Base-by-base conservation (phyloP, 2,888 invertebrate species). In the Phortica magna region DNA sequence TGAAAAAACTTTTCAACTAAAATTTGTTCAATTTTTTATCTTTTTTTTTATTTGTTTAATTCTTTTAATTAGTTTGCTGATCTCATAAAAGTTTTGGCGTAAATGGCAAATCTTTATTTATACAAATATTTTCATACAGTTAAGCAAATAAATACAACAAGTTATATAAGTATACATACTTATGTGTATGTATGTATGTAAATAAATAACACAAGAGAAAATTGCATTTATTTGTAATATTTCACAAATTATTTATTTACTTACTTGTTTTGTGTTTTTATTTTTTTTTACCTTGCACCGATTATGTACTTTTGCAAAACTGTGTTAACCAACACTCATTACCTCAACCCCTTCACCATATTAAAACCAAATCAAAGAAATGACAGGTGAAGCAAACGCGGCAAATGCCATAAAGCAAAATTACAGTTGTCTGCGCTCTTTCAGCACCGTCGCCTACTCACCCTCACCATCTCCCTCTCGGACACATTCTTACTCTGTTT, bases 201-300 rank as follows among this genome's bases (percentile, higher is more conserved):
- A 55, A 73, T 9, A 73, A 53, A 72, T 19, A 68, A 79, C 77
- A 77, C 75, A 67, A 80, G 57, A 65, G 64, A 82, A 83, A 81
- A 80, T 83, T 75, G 64, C 72, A 73, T 77, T 9, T 59, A 55
- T 61, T 14, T 19, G 48, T 74, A 78, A 75, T 77, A 75, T 53
- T 59, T 59, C 17, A 59, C 31, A 31, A 31, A 31, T 41, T 68
- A 6, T 39, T 31, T 39, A 17, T 43, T 9, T 59, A 73, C 10
- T 72, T 71, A 19, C 5, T 5, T 39, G 5, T 48, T 14, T 64
- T 31, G 22, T 72, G 59, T 67, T 59, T 48, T 73, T 48, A 10
- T 64, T 31, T 42, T 72, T 68, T 67, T 59, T 48, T 73, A 79
- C 80, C 77, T 80, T 79, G 82, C 82, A 79, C 75, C 81, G 76